Evolutionary conservation across 2,797 vertebrate species (phyloP).

Genomic region (Nyctibius grandis): DNA sequence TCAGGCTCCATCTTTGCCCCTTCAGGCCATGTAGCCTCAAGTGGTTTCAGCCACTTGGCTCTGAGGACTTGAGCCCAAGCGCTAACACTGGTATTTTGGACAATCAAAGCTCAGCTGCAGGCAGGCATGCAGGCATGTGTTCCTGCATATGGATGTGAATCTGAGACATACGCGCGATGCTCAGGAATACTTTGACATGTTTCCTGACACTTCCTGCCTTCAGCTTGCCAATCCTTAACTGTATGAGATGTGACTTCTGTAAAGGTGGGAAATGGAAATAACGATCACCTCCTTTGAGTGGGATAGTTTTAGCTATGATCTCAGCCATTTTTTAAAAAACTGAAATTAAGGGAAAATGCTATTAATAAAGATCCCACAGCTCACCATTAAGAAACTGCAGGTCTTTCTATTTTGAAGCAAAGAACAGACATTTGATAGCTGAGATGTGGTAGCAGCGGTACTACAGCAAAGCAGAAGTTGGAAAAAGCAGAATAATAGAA

Average conservation of each 20-base stretch:
- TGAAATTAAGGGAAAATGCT: neutral
- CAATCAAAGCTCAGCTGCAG: neutral
- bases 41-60: neutral
- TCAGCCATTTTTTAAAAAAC: neutral
- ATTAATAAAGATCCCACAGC: neutral
- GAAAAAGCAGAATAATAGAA: neutral
- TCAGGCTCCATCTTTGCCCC: neutral
- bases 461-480: neutral
- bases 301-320: neutral
- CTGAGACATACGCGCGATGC: neutral
- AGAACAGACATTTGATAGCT: neutral
- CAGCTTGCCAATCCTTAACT: conserved; percentile 4
- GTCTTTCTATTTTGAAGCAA: neutral
- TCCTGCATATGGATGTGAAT: neutral
- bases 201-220: neutral
- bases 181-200: conserved; percentile 4
- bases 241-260: neutral
- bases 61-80: neutral
- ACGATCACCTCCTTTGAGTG: neutral
- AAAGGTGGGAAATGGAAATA: conserved; percentile 19
- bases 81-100: neutral
- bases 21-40: neutral
- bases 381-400: neutral
- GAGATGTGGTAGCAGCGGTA: neutral
- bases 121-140: neutral